A percentile compares a stretch with the other conserved stretches of the same genome.
phyloP scores from a whole-genome alignment of 2,113 vertebrate genomes.

The Malurus cyaneus region DNA sequence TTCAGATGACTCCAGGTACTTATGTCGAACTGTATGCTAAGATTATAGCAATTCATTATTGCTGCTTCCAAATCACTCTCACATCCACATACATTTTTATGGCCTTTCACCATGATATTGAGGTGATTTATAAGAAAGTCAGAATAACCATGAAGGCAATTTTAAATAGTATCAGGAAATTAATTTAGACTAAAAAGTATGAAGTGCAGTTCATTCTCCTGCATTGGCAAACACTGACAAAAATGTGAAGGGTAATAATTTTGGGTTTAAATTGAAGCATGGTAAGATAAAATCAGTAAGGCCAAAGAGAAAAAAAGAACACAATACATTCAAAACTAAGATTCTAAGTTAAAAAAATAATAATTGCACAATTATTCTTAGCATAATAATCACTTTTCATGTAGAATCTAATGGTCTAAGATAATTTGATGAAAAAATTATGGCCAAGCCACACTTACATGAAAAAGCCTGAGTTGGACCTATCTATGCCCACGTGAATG shows the following conservation, averaged over 20 bases:
- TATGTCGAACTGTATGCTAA: background rate
- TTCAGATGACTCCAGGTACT: background rate
- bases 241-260: background rate
- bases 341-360: background rate
- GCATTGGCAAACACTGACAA: background rate
- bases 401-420: background rate
- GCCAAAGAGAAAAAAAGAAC: background rate
- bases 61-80: background rate
- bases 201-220: background rate
- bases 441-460: background rate
- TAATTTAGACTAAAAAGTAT: background rate
- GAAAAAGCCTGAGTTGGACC: background rate
- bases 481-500: background rate
- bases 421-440: background rate
- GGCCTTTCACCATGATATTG: background rate
- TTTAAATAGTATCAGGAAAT: slow-evolving; percentile 9
- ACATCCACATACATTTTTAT: background rate
- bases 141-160: background rate
- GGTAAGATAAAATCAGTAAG: background rate
- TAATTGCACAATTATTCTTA: background rate
- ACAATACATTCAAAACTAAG: background rate
- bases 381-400: background rate
- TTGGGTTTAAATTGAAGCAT: background rate
- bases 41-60: background rate
- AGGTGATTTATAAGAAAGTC: background rate